Conservation (phyloP, 1,140 invertebrate species). For the Alviniconcha marisindica region DNA sequence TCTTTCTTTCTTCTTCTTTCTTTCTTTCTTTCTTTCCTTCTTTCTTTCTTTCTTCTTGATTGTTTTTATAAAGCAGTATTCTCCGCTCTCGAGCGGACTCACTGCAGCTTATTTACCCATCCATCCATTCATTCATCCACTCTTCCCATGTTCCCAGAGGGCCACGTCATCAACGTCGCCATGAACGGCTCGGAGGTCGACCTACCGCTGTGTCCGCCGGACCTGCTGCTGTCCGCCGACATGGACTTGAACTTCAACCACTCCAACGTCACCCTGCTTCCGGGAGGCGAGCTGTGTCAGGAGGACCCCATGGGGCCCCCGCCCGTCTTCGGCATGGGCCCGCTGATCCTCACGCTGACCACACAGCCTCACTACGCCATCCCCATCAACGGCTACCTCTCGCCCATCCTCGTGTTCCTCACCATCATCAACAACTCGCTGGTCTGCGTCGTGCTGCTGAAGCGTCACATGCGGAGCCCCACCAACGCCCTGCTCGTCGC, state of each 20-base stretch:
- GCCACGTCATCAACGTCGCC: background rate
- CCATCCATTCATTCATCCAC: background rate
- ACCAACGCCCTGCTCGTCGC: constrained; percentile 84
- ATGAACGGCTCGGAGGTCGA: background rate
- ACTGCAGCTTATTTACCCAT: background rate
- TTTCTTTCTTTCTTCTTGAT: too few species aligned
- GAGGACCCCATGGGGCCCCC: background rate
- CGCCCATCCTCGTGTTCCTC: constrained; percentile 89
- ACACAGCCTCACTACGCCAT: constrained; percentile 58
- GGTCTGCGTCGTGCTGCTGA: constrained; percentile 85
- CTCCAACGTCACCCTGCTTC: background rate
- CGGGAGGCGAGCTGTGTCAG: background rate
- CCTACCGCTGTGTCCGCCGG: background rate
- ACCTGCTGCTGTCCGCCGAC: background rate
- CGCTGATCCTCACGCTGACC: background rate
- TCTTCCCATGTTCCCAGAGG: background rate
- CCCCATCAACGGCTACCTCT: constrained; percentile 80
- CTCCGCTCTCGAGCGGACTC: background rate
- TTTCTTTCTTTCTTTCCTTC: background rate
- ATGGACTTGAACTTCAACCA: too few species aligned
- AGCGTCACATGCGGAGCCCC: constrained; percentile 82
- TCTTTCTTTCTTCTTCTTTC: background rate
- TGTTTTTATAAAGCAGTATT: background rate
- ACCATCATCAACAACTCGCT: constrained; percentile 94
- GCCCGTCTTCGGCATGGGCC: background rate